These are phyloP conservation scores for Speoplatyrhinus poulsoni DNA, from an alignment of 2,113 vertebrate genomes.

Conservation along the genomic window DNA sequence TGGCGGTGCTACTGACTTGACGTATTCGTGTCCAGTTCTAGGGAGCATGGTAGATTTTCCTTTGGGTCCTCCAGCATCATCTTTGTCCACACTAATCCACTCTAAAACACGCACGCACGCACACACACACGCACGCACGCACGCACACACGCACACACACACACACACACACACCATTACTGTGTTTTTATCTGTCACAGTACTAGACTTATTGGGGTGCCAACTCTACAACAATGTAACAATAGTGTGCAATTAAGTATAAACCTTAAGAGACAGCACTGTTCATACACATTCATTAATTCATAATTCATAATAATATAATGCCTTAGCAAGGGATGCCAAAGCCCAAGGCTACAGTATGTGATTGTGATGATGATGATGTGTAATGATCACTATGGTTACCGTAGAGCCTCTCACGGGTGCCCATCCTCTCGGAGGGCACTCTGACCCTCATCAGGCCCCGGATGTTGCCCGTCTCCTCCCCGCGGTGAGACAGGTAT, in stretches of 20 bases:
- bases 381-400: conserved; percentile 6
- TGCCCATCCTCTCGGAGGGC: conserved; percentile 90
- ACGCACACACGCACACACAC: neutral
- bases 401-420: conserved; percentile 94
- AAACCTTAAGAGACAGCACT: neutral
- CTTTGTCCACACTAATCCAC: conserved; percentile 96
- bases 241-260: neutral
- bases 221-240: neutral
- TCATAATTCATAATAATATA: no score
- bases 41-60: conserved; percentile 76
- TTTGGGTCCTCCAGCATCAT: conserved; percentile 85
- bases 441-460: conserved; percentile 96
- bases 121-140: neutral
- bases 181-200: no score
- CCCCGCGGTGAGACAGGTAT: conserved; percentile 91
- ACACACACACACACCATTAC: neutral
- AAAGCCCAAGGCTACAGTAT: no score
- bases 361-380: no score
- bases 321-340: no score
- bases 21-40: conserved; percentile 81
- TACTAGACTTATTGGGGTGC: neutral
- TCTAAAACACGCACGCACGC: conserved; percentile 71
- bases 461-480: conserved; percentile 95
- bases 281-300: no score
- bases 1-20: conserved; percentile 72